Base-by-base conservation (phyloP, 2,888 invertebrate genomes). In the Agelastica alni region DNA sequence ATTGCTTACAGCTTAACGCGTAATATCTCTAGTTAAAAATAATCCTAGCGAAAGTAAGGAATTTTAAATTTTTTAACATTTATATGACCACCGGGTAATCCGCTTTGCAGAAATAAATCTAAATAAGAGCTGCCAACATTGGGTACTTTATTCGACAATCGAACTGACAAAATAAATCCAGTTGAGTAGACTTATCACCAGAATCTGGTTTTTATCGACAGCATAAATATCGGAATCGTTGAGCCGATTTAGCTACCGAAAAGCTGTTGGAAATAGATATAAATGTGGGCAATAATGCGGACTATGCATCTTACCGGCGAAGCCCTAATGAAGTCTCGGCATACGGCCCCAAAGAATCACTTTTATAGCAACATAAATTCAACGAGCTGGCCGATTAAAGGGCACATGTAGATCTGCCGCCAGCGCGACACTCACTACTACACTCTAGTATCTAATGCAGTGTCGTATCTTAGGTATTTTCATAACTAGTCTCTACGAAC, bases 311-410 rank as follows among this genome's bases (percentile, higher is more conserved):
- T 75, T 73, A 65, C 69, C 62, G 67, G 64, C 10, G 37, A 39
- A 39, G 64, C 70, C 72, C 73, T 75, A 75, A 75, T 76, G 75
- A 75, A 75, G 73, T 75, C 71, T 72, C 73, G 66, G 70, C 69
- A 65, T 68, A 71, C 70, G 70, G 68, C 67, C 69, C 69, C 64
- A 70, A 73, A 71, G 73, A 74, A 75, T 75, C 73, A 70, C 69
- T 72, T 75, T 76, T 74, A 74, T 75, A 66, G 73, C 67, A 68
- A 64, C 45, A 53, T 53, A 53, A 53, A 58, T 51, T 36, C 41
- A 73, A 73, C 70, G 64, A 63, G 57, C 61, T 51, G 70, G 66
- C 69, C 72, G 74, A 73, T 74, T 73, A 73, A 66, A 65, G 66
- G 68, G 68, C 70, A 39, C 37, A 73, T 72, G 72, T 73, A 75